Percentiles rank a stretch among this genome's conserved stretches.
phyloP scores from a whole-genome alignment of 2,797 vertebrate genomes.

The Sebastes steindachneri region DNA sequence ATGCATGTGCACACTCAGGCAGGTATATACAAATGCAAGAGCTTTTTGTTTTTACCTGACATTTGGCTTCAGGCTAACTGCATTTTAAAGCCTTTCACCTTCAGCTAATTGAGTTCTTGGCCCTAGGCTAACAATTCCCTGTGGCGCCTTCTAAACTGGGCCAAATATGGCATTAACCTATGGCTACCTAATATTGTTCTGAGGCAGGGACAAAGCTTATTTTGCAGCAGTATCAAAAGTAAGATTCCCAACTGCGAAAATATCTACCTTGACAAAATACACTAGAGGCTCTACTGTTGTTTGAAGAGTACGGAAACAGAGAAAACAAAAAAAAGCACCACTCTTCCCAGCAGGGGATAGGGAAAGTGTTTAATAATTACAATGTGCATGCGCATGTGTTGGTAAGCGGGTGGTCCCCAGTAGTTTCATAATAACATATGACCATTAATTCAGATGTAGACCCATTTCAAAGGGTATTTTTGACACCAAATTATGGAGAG shows the following conservation, averaged over 20 bases:
- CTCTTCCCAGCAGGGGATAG: not conserved
- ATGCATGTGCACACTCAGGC: conserved; percentile 1
- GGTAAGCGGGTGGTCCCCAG: not conserved
- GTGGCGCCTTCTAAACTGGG: conserved; percentile 56
- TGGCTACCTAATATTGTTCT: conserved; percentile 38
- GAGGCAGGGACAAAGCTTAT: conserved; percentile 8
- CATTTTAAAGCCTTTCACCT: conserved; percentile 50
- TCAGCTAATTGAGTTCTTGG: conserved; percentile 67
- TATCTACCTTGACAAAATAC: conserved; percentile 9
- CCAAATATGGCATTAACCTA: conserved; percentile 51
- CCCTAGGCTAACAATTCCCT: conserved; percentile 50
- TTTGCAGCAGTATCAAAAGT: conserved; percentile 15
- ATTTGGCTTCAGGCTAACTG: conserved; percentile 28
- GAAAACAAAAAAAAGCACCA: conserved; percentile 14
- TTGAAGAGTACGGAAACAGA: not conserved
- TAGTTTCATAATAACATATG: not conserved
- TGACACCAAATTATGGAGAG: not conserved
- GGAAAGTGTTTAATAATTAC: not conserved
- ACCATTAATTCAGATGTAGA: not conserved
- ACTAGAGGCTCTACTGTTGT: conserved; percentile 17
- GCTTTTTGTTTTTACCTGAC: conserved; percentile 6
- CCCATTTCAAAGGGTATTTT: not conserved
- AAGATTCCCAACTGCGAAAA: conserved; percentile 16
- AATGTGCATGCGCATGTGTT: not conserved
- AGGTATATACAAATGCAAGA: not conserved